Percentiles rank a stretch among this genome's conserved stretches.
These are phyloP conservation scores for Pristionchus mayeri DNA, from an alignment of 2,888 invertebrate genomes.

Conservation along the genomic window DNA sequence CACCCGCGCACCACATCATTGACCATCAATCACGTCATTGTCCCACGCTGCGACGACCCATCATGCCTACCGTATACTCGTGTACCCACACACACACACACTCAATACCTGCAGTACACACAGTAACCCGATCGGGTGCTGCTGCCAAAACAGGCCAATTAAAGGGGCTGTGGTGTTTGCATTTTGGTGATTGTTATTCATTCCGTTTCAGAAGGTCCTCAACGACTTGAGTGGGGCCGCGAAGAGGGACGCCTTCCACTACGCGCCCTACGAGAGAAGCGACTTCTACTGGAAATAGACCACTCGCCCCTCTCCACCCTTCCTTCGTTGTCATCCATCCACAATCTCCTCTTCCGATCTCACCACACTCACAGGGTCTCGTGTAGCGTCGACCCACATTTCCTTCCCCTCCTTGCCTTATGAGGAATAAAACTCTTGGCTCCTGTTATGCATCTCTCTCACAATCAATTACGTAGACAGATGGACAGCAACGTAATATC, in stretches of 20 bases:
- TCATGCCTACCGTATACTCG: neutral
- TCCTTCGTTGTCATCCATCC: neutral
- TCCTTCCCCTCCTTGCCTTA: conserved; percentile 10
- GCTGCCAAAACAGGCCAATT: no score
- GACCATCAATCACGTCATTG: neutral
- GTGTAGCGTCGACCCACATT: neutral
- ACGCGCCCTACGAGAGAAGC: neutral
- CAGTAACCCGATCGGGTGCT: no score
- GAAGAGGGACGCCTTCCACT: neutral
- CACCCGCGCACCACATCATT: neutral
- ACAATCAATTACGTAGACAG: neutral
- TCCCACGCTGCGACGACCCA: neutral
- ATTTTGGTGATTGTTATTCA: neutral
- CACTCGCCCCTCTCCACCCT: neutral
- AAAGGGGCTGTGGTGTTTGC: no score
- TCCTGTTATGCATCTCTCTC: neutral
- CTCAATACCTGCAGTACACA: no score
- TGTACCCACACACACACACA: no score
- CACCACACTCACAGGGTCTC: neutral
- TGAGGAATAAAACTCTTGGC: conserved; percentile 38
- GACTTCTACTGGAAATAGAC: conserved; percentile 25
- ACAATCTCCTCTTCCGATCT: neutral
- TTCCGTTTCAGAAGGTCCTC: conserved; percentile 2
- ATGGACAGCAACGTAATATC: no score
- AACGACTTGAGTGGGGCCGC: conserved; percentile 17